Base-by-base conservation (phyloP, 2,888 invertebrate genomes). In the Nemapogon koenigi region DNA sequence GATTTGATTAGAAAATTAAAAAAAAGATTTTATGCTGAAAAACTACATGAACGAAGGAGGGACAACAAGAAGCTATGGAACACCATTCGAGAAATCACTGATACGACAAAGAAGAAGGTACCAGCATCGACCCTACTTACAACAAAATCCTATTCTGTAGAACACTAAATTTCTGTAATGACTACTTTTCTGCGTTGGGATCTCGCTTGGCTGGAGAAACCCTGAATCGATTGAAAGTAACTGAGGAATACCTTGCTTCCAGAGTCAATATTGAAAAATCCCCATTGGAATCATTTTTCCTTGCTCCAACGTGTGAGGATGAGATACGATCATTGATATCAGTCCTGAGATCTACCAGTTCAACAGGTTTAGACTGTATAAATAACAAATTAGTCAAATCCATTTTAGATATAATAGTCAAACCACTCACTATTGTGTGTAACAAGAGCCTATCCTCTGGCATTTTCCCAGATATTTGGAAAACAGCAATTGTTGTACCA, bases 131-230 rank as follows among this genome's bases (percentile, higher is more conserved):
- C 8, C 2, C 2, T 2, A 3, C 2, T n/a, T 2, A 26, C 13
- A 7, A 27, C n/a, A 2, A 26, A 26, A 15, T 16, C 3, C 2
- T 10, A 8, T n/a, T 4, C 2, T 15, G 2, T 1, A 30, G 39
- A 2, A 37, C 45, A 0, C 11, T 48, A 3, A 27, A 47, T 6
- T 4, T 38, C 7, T 40, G 40, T 14, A 45, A 43, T 22, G 22
- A 32, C 0, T 39, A 43, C 13, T 46, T 46, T 35, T 28, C 42
- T 3, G 29, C 35, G 1, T 38, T 44, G 1, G 46, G 46, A 1
- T 18, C 35, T 33, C 14, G 16, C 3, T 16, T 45, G 11, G 43
- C 48, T 1, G 16, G 37, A 4, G 10, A 37, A 8, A 46, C 39
- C 6, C 25, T 41, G 2, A 6, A 15, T 1, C 15, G 35, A 11